A percentile compares a stretch with the other conserved stretches of the same genome.
Conservation (phyloP, 2,113 vertebrate species). For the Pterocles gutturalis region DNA sequence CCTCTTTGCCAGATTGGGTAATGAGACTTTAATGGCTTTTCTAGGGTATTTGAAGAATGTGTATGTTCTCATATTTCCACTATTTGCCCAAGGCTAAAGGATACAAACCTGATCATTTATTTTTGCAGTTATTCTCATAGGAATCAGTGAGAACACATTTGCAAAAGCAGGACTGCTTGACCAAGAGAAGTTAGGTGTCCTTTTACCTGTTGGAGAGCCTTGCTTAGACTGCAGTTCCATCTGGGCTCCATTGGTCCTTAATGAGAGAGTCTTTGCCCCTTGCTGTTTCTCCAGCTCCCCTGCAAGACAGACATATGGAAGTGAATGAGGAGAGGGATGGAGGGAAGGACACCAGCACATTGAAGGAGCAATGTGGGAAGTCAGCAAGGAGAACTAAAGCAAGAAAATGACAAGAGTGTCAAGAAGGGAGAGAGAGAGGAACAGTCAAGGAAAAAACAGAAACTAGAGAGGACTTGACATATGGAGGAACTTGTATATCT, state of each 20-base stretch:
- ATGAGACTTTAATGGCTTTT: neutral
- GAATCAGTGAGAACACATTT: neutral
- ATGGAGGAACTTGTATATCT: accelerated
- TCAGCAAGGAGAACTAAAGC: neutral
- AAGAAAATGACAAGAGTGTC: neutral
- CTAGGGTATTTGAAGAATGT: neutral
- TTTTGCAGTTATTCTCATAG: neutral
- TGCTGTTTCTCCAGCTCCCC: conserved; percentile 97
- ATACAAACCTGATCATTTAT: neutral
- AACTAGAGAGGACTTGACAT: neutral
- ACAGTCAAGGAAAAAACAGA: neutral
- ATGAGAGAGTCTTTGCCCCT: conserved; percentile 84
- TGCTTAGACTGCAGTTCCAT: conserved; percentile 87
- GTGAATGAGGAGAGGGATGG: neutral
- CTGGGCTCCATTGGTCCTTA: conserved; percentile 88
- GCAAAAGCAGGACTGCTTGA: neutral
- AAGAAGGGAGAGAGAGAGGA: neutral
- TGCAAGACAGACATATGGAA: neutral
- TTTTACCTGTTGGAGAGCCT: conserved; percentile 90
- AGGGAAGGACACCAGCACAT: neutral
- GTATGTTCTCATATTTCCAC: neutral
- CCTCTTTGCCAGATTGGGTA: neutral
- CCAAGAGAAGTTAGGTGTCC: neutral
- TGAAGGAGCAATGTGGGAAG: neutral
- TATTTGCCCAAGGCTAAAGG: neutral